phyloP scores from a whole-genome alignment of 2,113 vertebrate genomes.

The Seriola rivoliana region DNA sequence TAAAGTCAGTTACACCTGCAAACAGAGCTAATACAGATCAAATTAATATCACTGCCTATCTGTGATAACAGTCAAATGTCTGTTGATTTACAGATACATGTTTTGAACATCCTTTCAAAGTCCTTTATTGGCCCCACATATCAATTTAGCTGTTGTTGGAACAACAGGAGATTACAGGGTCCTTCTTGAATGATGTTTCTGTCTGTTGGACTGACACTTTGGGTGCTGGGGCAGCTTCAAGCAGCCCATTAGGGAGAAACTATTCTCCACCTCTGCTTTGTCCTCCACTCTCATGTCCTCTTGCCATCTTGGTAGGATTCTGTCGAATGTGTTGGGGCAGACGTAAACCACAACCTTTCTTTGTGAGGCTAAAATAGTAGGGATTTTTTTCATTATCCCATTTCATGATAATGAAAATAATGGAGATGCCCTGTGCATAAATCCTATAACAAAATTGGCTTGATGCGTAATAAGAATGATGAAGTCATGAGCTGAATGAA shows the following conservation, averaged over 20 bases:
- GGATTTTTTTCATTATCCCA: conserved; percentile 48
- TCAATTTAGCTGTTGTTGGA: conserved; percentile 12
- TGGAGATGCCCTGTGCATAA: conserved; percentile 21
- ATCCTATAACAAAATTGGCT: neutral
- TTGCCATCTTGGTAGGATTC: conserved; percentile 47
- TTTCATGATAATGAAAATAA: conserved; percentile 51
- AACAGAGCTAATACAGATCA: neutral
- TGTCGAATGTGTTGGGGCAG: conserved; percentile 1
- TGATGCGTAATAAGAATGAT: conserved; percentile 15
- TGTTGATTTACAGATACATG: conserved; percentile 1
- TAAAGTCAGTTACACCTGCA: neutral
- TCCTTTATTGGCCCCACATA: neutral
- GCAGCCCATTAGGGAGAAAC: conserved; percentile 72
- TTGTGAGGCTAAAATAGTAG: conserved; percentile 46
- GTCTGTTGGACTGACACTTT: conserved; percentile 29
- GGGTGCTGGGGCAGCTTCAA: conserved; percentile 63
- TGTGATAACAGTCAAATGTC: neutral
- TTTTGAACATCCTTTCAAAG: neutral
- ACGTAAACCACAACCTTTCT: conserved; percentile 43
- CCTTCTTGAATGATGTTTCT: conserved; percentile 8
- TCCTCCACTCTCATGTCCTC: conserved; percentile 33
- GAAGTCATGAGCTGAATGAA: too few species aligned
- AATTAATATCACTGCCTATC: neutral
- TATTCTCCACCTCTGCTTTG: conserved; percentile 53
- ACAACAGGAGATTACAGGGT: conserved; percentile 5